Evolutionary conservation across 1,140 invertebrate species (phyloP).

Genomic region (Melitaea cinxia): DNA sequence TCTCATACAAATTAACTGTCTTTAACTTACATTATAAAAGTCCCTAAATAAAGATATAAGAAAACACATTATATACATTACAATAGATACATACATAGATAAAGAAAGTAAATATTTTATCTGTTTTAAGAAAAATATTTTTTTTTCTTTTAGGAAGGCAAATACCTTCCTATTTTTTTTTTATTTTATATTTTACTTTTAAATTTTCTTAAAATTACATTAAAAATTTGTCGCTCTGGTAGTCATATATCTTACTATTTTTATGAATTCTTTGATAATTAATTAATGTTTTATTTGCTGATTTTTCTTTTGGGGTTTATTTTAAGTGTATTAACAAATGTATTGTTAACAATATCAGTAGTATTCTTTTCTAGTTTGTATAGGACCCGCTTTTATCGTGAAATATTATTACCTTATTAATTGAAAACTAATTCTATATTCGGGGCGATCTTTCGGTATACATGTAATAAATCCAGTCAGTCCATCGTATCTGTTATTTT

Average conservation of each 20-base stretch:
- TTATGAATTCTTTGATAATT: conserved; percentile 40
- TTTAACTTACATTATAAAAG: too few species aligned
- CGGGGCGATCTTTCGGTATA: conserved; percentile 3
- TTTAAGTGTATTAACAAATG: conserved; percentile 62
- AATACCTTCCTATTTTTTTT: not conserved
- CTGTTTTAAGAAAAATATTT: not conserved
- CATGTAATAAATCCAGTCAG: conserved; percentile 13
- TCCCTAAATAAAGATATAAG: too few species aligned
- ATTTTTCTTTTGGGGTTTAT: conserved; percentile 57
- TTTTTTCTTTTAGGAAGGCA: not conserved
- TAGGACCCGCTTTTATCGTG: conserved; percentile 20
- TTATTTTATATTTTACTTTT: not conserved
- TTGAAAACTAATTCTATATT: conserved; percentile 16
- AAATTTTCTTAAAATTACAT: not conserved
- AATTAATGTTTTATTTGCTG: conserved; percentile 28
- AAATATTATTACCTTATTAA: conserved; percentile 33
- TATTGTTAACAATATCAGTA: conserved; percentile 54
- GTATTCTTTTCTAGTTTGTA: conserved; percentile 32
- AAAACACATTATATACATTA: not conserved
- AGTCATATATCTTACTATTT: conserved; percentile 25
- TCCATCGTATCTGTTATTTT: conserved; percentile 37
- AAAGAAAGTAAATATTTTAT: not conserved
- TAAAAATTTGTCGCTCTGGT: not conserved
- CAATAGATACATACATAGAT: not conserved
- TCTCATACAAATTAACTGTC: too few species aligned